phyloP scores from a whole-genome alignment of 1,140 invertebrate genomes.

The Drosophila jambulina region DNA sequence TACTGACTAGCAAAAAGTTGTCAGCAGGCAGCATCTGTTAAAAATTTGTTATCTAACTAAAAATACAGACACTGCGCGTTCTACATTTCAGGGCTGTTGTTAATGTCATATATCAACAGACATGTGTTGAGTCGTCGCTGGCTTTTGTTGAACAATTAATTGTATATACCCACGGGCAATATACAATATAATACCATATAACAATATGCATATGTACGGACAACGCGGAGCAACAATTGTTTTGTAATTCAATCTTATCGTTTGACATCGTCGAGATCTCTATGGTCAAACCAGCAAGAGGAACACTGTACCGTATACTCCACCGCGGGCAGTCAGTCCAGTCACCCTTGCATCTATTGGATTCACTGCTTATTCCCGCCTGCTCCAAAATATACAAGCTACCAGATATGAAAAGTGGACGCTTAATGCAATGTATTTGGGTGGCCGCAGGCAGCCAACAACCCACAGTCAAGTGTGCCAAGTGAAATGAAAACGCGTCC shows the following conservation, averaged over 20 bases:
- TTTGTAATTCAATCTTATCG: constrained; percentile 82
- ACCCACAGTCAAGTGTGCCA: constrained; percentile 69
- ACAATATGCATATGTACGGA: constrained; percentile 17
- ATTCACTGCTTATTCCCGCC: constrained; percentile 6
- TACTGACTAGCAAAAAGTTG: constrained; percentile 7
- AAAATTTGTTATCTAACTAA: constrained; percentile 45
- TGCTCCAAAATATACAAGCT: constrained; percentile 21
- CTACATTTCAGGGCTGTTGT: constrained; percentile 39
- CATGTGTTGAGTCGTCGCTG: constrained; percentile 30
- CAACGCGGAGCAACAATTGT: constrained; percentile 54
- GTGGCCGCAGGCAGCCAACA: constrained; percentile 7
- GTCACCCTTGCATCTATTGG: constrained; percentile 24
- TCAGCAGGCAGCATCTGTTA: constrained; percentile 31
- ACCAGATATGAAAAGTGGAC: constrained; percentile 10
- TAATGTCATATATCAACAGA: constrained; percentile 54
- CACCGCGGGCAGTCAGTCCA: constrained; percentile 19
- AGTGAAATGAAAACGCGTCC: constrained; percentile 80
- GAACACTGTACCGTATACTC: not conserved
- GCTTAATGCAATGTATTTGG: constrained; percentile 60
- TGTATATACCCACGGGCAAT: constrained; percentile 33
- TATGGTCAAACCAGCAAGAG: constrained; percentile 23
- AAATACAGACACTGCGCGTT: constrained; percentile 30
- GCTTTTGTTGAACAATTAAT: constrained; percentile 73
- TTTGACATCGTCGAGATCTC: constrained; percentile 53
- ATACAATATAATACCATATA: constrained; percentile 16